Percentiles rank a stretch among this genome's conserved stretches.
Evolutionary conservation across 2,888 invertebrate species (phyloP).

Genomic region (Heliconius aoede): DNA sequence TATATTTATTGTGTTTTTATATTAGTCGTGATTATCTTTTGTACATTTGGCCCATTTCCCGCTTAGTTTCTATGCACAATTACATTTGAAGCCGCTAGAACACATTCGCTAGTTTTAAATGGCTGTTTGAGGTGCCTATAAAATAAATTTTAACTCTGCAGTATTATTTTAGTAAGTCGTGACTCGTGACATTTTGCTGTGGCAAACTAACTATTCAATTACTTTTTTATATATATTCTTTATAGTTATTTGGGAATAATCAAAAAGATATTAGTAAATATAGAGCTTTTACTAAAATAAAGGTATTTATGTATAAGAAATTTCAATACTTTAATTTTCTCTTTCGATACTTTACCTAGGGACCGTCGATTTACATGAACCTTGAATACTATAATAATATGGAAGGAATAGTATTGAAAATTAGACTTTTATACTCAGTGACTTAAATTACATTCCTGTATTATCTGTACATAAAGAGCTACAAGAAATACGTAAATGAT

Average conservation of each 20-base stretch:
- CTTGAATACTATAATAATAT: too few relatives aligned
- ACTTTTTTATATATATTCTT: not conserved
- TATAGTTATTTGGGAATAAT: too few relatives aligned
- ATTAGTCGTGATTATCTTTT: slow-evolving; percentile 1
- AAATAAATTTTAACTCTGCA: slow-evolving; percentile 24
- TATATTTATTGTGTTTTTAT: too few relatives aligned
- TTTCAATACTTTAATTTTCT: too few relatives aligned
- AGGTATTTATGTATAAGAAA: not conserved
- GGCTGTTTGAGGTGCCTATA: slow-evolving; percentile 22
- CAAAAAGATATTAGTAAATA: not conserved
- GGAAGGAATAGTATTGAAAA: too few relatives aligned
- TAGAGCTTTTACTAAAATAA: not conserved
- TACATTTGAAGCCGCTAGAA: slow-evolving; percentile 16
- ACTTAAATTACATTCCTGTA: too few relatives aligned
- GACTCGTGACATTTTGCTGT: slow-evolving; percentile 10
- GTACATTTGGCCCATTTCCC: slow-evolving; percentile 19
- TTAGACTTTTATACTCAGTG: not conserved
- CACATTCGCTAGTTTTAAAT: slow-evolving; percentile 20
- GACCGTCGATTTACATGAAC: too few relatives aligned
- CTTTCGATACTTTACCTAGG: too few relatives aligned
- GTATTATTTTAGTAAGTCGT: slow-evolving; percentile 25
- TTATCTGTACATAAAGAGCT: not conserved
- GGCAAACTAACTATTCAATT: not conserved
- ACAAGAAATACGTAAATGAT: not conserved
- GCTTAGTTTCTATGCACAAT: slow-evolving; percentile 26